These are phyloP conservation scores for Gastrophysa polygoni DNA, from an alignment of 2,888 invertebrate species.

Conservation along the genomic window DNA sequence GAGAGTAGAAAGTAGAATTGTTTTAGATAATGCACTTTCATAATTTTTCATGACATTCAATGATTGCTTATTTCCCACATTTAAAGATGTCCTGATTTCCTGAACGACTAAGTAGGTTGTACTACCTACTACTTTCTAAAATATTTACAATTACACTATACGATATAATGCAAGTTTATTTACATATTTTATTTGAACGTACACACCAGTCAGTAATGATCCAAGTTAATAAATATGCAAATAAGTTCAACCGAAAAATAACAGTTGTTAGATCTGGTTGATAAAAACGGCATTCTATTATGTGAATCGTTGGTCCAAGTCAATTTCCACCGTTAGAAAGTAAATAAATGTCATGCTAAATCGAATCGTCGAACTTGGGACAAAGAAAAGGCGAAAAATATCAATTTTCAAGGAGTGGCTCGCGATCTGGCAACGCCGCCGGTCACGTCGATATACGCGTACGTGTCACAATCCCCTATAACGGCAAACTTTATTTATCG, in stretches of 20 bases:
- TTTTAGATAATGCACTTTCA: not conserved
- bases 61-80: not conserved
- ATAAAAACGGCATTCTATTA: not conserved
- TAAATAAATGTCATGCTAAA: too few relatives aligned
- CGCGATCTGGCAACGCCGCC: constrained; percentile 45
- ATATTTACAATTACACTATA: too few relatives aligned
- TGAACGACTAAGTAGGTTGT: not conserved
- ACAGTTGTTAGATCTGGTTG: not conserved
- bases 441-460: constrained; percentile 44
- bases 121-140: not conserved
- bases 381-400: constrained; percentile 20
- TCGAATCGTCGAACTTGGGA: too few relatives aligned
- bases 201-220: too few relatives aligned
- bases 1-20: too few relatives aligned
- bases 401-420: constrained; percentile 44
- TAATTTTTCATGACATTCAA: not conserved
- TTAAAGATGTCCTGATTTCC: not conserved
- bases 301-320: too few relatives aligned
- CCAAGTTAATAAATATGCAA: not conserved
- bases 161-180: too few relatives aligned
- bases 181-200: too few relatives aligned
- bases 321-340: too few relatives aligned
- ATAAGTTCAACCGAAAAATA: not conserved
- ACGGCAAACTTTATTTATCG: not conserved
- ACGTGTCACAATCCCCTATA: constrained; percentile 31